Evolutionary conservation across 2,113 vertebrate species (phyloP).

Genomic region (Leucopsar rothschildi): DNA sequence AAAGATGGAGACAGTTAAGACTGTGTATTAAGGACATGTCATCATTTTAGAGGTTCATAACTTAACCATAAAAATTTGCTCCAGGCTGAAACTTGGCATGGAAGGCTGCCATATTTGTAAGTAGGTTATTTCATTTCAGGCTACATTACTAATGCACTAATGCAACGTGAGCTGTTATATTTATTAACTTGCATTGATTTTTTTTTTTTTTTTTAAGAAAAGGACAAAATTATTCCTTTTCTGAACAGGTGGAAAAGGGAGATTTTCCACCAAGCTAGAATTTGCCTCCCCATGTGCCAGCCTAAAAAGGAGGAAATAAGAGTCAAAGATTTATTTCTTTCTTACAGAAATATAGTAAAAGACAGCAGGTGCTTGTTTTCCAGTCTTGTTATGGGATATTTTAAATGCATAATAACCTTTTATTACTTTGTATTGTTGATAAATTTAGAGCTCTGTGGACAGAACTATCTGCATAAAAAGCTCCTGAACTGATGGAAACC

Average conservation of each 20-base stretch:
- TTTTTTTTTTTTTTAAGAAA: not conserved
- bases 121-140: conserved; percentile 54
- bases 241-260: not conserved
- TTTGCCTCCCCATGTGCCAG: not conserved
- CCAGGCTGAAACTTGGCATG: conserved; percentile 28
- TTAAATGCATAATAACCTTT: not conserved
- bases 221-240: not conserved
- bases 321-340: not conserved
- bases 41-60: conserved; percentile 49
- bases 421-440: not conserved
- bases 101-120: conserved; percentile 53
- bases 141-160: conserved; percentile 27
- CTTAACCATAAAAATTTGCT: conserved; percentile 62
- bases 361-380: not conserved
- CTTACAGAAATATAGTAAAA: not conserved
- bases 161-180: not conserved
- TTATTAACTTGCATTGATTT: conserved; percentile 42
- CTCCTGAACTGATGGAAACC: not conserved
- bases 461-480: not conserved
- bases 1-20: conserved; percentile 54
- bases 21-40: conserved; percentile 35
- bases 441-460: not conserved
- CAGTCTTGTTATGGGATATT: not conserved
- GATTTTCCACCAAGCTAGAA: not conserved
- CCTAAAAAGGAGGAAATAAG: not conserved